A percentile compares a stretch with the other conserved stretches of the same genome.
Evolutionary conservation across 2,888 invertebrate species (phyloP).

Genomic region (Sesia bembeciformis): DNA sequence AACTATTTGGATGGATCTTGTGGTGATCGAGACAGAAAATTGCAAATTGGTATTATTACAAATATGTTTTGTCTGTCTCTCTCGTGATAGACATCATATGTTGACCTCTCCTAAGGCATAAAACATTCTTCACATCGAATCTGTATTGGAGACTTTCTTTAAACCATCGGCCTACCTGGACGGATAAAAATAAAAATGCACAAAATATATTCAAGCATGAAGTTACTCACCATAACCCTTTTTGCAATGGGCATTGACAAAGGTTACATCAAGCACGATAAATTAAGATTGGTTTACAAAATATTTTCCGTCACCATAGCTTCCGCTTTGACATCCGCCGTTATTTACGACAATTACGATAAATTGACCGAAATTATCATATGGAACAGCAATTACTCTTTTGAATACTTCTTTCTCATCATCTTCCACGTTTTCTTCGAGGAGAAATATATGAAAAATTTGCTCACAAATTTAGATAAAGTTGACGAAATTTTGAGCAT

Average conservation of each 20-base stretch:
- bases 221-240: background rate
- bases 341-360: background rate
- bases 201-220: background rate
- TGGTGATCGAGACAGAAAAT: too few species aligned
- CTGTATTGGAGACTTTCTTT: too few species aligned
- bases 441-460: background rate
- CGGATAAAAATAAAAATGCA: too few species aligned
- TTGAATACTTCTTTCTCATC: background rate
- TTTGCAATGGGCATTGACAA: background rate
- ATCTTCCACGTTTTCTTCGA: background rate
- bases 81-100: too few species aligned
- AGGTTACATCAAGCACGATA: background rate
- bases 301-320: background rate
- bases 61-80: too few species aligned
- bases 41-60: too few species aligned
- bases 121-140: too few species aligned
- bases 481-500: background rate
- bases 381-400: background rate
- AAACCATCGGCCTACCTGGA: too few species aligned
- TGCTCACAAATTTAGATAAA: background rate
- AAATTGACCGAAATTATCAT: background rate
- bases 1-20: too few species aligned
- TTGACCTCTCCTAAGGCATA: too few species aligned
- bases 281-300: background rate
- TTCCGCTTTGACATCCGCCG: background rate